A percentile compares a stretch with the other conserved stretches of the same genome.
These are phyloP conservation scores for Enteromius viviparus DNA, from an alignment of 2,797 vertebrate species.

Conservation along the genomic window DNA sequence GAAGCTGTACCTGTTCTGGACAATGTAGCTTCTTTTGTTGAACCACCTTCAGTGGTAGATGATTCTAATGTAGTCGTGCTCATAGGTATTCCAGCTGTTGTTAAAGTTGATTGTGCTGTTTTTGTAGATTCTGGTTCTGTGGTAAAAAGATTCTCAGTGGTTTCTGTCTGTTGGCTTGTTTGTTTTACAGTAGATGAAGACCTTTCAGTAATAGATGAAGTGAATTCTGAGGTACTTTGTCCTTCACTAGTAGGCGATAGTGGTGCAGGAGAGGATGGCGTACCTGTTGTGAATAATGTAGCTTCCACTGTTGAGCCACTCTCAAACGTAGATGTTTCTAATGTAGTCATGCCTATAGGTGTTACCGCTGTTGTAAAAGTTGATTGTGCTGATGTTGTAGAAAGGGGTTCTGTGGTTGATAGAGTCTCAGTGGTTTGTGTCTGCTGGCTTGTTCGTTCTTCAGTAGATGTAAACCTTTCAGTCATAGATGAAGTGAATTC, in stretches of 20 bases:
- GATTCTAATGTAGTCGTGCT: too few relatives aligned
- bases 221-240: not conserved
- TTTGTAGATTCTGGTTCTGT: too few relatives aligned
- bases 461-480: not conserved
- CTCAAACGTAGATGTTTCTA: not conserved
- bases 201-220: not conserved
- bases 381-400: not conserved
- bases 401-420: not conserved
- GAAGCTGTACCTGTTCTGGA: too few relatives aligned
- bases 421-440: not conserved
- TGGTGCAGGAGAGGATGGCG: not conserved
- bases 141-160: not conserved
- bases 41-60: too few relatives aligned
- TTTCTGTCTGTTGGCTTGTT: conserved; percentile 1
- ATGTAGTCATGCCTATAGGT: not conserved
- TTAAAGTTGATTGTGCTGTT: too few relatives aligned
- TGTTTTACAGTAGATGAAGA: not conserved
- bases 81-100: too few relatives aligned
- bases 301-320: not conserved
- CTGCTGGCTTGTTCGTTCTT: not conserved
- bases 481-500: not conserved
- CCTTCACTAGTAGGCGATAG: too few relatives aligned
- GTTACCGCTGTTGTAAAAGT: not conserved
- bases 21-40: too few relatives aligned
- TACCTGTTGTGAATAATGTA: not conserved